Base-by-base conservation (phyloP, 2,888 invertebrate genomes). In the Charanyca ferruginea region DNA sequence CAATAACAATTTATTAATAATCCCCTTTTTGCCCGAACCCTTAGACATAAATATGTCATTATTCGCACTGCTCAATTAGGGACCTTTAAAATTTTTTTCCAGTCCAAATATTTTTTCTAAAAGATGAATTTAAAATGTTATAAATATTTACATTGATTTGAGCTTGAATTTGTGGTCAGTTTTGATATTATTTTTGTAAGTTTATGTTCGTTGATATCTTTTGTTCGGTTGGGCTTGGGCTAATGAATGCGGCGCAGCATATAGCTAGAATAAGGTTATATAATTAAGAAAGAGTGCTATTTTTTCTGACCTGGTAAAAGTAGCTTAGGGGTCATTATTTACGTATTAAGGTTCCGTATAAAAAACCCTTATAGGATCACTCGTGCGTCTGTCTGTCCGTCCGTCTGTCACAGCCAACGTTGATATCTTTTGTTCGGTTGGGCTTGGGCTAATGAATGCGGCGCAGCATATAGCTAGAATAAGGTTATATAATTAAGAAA, bases 21-120 rank as follows among this genome's bases (percentile, higher is more conserved):
- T 77, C 77, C 71, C 69, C 69, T 80, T 85, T 91, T 93, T 92
- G 64, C 44, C 54, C 57, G 51, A 55, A 66, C 66, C 65, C 70
- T 55, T 68, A 67, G 78, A 87, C 89, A 93, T 93, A 93, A 93
- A 93, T 92, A 94, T 94, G 92, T 92, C 93, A 91, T 93, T 92
- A 92, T 92, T 92, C 90, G 87, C 93, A 90, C 93, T 89, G 87
- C 84, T 90, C 94, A 94, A 94, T 94, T 93, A 94, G 87, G 77
- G 61, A 57, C 64, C 58, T 42, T 62, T 55, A 48, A 53, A 68
- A 44, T 73, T 76, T 78, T 80, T 73, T 77, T 44, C 22, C 16
- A 45, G 25, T 1, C 11, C 16, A 20, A 28, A 8, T 52, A 5
- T 57, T 77, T 73, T 73, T 67, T 60, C n/a, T 7, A 51, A 76